Base-by-base conservation (phyloP, 2,797 vertebrate species). In the Coendou prehensilis region DNA sequence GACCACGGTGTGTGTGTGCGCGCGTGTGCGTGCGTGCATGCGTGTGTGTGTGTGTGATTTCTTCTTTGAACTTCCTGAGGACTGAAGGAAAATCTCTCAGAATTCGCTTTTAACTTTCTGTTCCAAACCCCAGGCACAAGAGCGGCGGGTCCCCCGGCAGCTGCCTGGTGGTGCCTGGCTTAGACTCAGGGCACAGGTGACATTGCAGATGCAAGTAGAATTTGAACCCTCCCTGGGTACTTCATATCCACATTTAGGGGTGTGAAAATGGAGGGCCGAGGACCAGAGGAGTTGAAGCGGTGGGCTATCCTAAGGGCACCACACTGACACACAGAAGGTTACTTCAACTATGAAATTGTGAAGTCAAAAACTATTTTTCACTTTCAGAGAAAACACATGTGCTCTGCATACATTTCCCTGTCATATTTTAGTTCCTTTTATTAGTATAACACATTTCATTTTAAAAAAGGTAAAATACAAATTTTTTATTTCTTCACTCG, bases 11-110 rank as follows among this genome's bases (percentile, higher is more conserved):
- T 85, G 37, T 76, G 59, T 85, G 17, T 81, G 59, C 81, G 61
- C 80, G 75, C 50, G 73, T 50, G 73, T 76, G 73, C 50, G 73
- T 76, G 73, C 50, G 73, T 30, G 73, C 50, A 45, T 76, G 73
- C 50, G 73, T 76, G 57, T 11, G 71, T 18, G 14, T 87, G 28
- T 79, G 59, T 87, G 14, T 81, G 52, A 93, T 96, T 85, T 92
- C 82, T 88, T 90, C 73, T 47, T 41, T 56, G 85, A 90, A 95
- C 91, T 94, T 97, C 57, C 73, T 87, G n/a, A 95, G 41, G 26
- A 89, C 41, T 82, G 9, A 96, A 85, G 71, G 83, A 64, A 96
- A 95, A 85, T 91, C 79, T 93, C 59, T 61, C 33, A 83, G 63
- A 83, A 80, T 26, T 1, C 0, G 18, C 18, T 78, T 37, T 52